Conservation (phyloP, 2,113 vertebrate species). For the Platysteira castanea region DNA sequence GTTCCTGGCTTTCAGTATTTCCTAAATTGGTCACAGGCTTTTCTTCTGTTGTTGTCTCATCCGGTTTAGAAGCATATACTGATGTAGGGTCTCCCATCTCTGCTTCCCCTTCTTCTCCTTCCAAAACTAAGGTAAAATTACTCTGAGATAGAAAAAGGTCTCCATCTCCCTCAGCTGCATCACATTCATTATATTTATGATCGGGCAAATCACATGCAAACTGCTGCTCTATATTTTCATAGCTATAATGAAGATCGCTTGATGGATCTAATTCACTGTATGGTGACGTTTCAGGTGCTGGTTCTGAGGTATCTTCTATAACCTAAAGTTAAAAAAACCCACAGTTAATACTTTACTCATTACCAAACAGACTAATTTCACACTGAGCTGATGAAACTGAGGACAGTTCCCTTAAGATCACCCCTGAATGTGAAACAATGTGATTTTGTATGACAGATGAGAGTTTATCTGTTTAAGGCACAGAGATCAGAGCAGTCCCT, state of each 20-base stretch:
- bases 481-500: neutral
- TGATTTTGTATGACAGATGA: neutral
- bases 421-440: neutral
- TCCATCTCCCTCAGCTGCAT: constrained; percentile 65
- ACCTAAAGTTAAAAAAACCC: neutral
- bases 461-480: neutral
- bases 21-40: neutral
- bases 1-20: neutral
- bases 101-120: constrained; percentile 80
- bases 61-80: neutral
- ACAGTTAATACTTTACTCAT: neutral
- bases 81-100: constrained; percentile 32
- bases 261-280: constrained; percentile 75
- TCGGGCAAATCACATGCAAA: constrained; percentile 66
- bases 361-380: neutral
- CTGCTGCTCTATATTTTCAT: constrained; percentile 66
- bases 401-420: neutral
- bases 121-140: constrained; percentile 87
- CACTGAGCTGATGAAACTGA: neutral
- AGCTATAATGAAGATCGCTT: constrained; percentile 73
- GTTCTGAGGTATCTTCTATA: constrained; percentile 43
- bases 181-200: constrained; percentile 62
- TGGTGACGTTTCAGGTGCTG: constrained; percentile 28
- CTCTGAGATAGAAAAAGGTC: constrained; percentile 68
- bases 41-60: neutral